Conservation (phyloP, 2,888 invertebrate species). For the Patella depressa region DNA sequence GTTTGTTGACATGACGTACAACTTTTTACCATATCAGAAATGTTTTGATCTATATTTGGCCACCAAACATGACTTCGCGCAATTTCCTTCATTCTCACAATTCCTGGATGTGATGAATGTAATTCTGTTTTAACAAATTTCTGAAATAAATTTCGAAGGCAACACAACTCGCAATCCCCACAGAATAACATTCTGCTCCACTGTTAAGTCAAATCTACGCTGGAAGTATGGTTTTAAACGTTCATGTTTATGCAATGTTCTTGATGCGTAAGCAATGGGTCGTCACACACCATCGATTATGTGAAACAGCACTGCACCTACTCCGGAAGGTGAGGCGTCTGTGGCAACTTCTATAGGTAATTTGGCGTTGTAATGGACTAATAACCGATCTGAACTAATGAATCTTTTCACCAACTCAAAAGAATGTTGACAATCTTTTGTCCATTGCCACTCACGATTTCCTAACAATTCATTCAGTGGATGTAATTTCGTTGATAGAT, state of each 20-base stretch:
- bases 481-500: constrained; percentile 20
- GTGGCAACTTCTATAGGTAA: constrained; percentile 14
- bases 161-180: constrained; percentile 12
- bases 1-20: constrained; percentile 14
- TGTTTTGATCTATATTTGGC: neutral
- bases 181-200: constrained; percentile 15
- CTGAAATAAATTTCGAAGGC: neutral
- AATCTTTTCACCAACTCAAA: constrained; percentile 6
- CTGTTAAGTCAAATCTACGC: constrained; percentile 10
- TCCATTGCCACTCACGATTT: constrained; percentile 19
- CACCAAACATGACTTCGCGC: constrained; percentile 17
- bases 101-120: constrained; percentile 5
- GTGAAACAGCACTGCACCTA: constrained; percentile 32
- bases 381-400: constrained; percentile 19
- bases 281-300: constrained; percentile 41
- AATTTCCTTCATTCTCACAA: constrained; percentile 11
- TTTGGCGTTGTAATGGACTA: constrained; percentile 26
- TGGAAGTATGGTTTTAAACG: constrained; percentile 14
- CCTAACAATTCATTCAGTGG: constrained; percentile 28
- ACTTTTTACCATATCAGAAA: neutral
- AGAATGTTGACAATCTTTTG: constrained; percentile 3
- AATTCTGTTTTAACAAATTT: neutral
- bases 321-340: constrained; percentile 28
- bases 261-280: constrained; percentile 60
- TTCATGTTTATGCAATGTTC: constrained; percentile 4